These are phyloP conservation scores for Ceraclea dissimilis DNA, from an alignment of 2,888 invertebrate genomes.

Conservation along the genomic window DNA sequence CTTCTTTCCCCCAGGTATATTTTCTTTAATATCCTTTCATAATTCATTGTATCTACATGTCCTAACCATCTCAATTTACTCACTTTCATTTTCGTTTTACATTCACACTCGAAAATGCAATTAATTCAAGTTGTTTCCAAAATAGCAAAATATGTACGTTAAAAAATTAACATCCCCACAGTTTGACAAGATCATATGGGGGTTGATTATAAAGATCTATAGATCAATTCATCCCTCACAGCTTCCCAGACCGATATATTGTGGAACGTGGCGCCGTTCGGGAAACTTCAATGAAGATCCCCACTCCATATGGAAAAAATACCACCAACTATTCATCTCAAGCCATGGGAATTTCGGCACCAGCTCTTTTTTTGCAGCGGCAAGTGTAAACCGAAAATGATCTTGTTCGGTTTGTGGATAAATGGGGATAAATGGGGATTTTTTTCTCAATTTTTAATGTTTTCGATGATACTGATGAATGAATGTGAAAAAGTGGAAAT, in stretches of 20 bases:
- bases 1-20: too few relatives aligned
- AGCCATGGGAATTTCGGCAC: constrained; percentile 25
- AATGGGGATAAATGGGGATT: too few relatives aligned
- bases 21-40: too few relatives aligned
- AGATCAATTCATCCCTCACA: constrained; percentile 6
- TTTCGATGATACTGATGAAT: too few relatives aligned
- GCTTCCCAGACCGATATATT: constrained; percentile 24
- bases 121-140: too few relatives aligned
- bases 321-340: constrained; percentile 22
- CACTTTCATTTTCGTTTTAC: too few relatives aligned
- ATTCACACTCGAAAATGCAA: too few relatives aligned
- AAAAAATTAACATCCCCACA: neutral
- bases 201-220: neutral
- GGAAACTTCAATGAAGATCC: constrained; percentile 20
- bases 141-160: too few relatives aligned
- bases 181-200: neutral
- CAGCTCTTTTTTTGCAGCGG: constrained; percentile 24
- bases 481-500: too few relatives aligned
- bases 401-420: neutral
- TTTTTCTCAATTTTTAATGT: too few relatives aligned
- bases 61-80: too few relatives aligned
- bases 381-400: neutral
- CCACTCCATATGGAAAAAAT: constrained; percentile 15
- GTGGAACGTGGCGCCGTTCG: constrained; percentile 24
- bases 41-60: too few relatives aligned